Conservation (phyloP, 2,797 vertebrate species). For the Lepus oiostolus region DNA sequence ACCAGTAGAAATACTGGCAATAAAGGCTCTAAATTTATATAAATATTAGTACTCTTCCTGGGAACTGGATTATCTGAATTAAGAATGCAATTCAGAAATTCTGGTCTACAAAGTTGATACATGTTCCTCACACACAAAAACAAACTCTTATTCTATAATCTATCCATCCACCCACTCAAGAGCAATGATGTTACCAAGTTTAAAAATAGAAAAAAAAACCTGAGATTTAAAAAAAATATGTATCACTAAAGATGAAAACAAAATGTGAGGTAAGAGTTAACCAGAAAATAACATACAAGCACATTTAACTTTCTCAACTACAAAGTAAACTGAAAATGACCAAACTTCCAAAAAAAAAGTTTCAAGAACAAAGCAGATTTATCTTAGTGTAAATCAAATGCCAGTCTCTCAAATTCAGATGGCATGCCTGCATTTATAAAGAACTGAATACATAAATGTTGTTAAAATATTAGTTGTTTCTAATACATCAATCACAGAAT, state of each 20-base stretch:
- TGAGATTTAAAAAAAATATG: background rate
- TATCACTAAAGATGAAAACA: slow-evolving; percentile 50
- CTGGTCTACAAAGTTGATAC: background rate
- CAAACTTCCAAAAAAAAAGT: background rate
- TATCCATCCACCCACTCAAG: background rate
- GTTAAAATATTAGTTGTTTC: slow-evolving; percentile 22
- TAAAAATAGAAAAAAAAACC: background rate
- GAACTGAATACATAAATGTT: background rate
- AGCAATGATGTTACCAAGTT: background rate
- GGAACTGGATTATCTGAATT: background rate
- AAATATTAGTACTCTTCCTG: background rate
- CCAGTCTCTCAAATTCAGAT: slow-evolving; percentile 27
- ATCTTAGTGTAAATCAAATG: background rate
- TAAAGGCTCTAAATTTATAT: slow-evolving; percentile 40
- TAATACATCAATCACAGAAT: background rate
- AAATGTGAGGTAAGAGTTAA: background rate
- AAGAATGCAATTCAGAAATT: slow-evolving; percentile 45
- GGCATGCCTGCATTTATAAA: background rate
- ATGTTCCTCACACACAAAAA: background rate
- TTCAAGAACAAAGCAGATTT: slow-evolving; percentile 6
- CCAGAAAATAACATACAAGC: slow-evolving; percentile 13
- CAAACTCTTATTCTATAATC: background rate
- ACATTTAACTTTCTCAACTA: background rate
- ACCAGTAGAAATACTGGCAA: background rate
- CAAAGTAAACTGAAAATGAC: background rate